These are phyloP conservation scores for Tenualosa thibaudeaui DNA, from an alignment of 2,797 vertebrate genomes.

Conservation along the genomic window DNA sequence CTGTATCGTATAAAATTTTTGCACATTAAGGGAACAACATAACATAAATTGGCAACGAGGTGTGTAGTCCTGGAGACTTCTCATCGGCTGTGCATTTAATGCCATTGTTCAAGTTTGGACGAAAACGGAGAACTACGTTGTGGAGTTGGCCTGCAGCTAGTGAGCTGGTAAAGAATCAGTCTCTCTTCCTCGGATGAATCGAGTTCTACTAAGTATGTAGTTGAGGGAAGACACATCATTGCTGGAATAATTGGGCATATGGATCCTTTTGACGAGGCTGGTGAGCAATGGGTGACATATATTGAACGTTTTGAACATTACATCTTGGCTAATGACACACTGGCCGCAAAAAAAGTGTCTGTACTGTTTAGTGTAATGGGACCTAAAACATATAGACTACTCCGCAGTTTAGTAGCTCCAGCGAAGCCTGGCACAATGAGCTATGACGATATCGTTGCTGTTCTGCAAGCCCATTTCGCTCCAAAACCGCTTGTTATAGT, in stretches of 20 bases:
- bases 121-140: background rate
- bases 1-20: too few species aligned
- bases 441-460: background rate
- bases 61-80: background rate
- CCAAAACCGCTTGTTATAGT: background rate
- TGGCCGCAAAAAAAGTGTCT: slow-evolving; percentile 4
- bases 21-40: background rate
- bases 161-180: background rate
- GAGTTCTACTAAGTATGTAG: too few species aligned
- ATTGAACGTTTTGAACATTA: slow-evolving; percentile 36
- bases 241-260: slow-evolving; percentile 21
- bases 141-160: background rate
- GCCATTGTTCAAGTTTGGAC: background rate
- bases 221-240: background rate
- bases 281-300: slow-evolving; percentile 29
- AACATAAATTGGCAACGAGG: background rate
- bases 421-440: background rate
- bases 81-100: background rate
- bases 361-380: slow-evolving; percentile 30
- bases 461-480: background rate
- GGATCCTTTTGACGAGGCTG: slow-evolving; percentile 12
- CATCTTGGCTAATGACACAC: slow-evolving; percentile 11
- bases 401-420: slow-evolving; percentile 25
- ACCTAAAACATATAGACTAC: slow-evolving; percentile 26
- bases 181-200: background rate